Base-by-base conservation (phyloP, 2,888 invertebrate species). In the Apeira syringaria region DNA sequence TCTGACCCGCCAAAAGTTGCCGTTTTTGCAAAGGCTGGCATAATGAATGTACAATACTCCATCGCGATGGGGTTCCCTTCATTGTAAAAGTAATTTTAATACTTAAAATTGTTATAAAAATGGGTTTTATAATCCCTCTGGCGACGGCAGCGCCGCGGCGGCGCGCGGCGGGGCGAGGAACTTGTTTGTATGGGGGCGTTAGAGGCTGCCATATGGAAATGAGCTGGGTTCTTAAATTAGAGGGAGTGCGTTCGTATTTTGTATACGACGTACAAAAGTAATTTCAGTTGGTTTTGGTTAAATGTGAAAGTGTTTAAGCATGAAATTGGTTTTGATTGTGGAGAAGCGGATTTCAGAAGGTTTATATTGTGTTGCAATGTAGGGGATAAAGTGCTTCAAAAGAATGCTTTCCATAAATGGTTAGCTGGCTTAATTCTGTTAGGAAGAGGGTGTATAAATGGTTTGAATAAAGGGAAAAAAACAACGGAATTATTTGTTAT, bases 11-110 rank as follows among this genome's bases (percentile, higher is more conserved):
- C 35, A 52, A 54, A 56, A 62, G 50, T 59, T 57, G 39, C 53
- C 47, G 53, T 63, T 66, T 67, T 65, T 67, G 63, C 56, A 33
- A 36, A 49, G 59, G 55, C 53, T 51, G 55, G 52, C 50, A 58
- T 58, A 51, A 67, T 62, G 58, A 64, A 53, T 58, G 54, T 43
- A 58, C 52, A 48, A 47, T 50, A 29, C 48, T 47, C 40, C 30
- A 27, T 13, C 34, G 15, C 31, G 45, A 46, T 39, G 48, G 48
- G 48, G 27, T 47, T 38, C 30, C 38, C 34, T 47, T 47, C 47
- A 48, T 44, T 44, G 40, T 33, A 33, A 36, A 39, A 39, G 51
- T 48, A 45, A 48, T 51, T 46, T 47, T 47, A 47, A 51, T 51
- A 51, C 48, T 45, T 51, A 26, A 25, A 35, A 36, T 31, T 45